Base-by-base conservation (phyloP, 1,140 invertebrate species). In the Telenomus remus region DNA sequence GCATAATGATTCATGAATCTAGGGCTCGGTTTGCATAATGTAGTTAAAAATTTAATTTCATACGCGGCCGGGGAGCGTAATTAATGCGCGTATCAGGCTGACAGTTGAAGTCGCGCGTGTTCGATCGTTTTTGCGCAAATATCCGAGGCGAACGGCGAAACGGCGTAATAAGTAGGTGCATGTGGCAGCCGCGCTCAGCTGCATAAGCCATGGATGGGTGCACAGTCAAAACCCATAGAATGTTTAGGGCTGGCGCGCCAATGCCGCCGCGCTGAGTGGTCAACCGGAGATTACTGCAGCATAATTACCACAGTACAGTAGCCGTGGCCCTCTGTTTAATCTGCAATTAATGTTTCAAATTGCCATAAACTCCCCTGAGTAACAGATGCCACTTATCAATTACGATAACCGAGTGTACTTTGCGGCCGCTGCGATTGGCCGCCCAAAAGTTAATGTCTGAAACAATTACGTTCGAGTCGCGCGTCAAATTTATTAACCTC, bases 321-420 rank as follows among this genome's bases (percentile, higher is more conserved):
- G 78, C 77, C 55, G 69, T 79, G 73, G 78, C 76, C 64, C 80
- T 81, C 79, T 82, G 84, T 83, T 87, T 86, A 87, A 86, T 86
- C 83, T 84, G 85, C 85, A 86, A 86, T 86, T 86, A 86, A 86
- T 86, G 83, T 84, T 85, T 84, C 82, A 79, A 85, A 86, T 86
- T 86, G 85, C 84, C 83, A 81, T 82, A 81, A 85, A 83, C 82
- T 76, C 73, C 82, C 64, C 65, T 64, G 74, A 80, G 81, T 81
- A 83, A 84, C 81, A 80, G 81, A 85, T 84, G 81, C 79, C 83
- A 84, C 84, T 85, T 85, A 85, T 85, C 84, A 85, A 82, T 81
- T 76, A 76, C 72, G 79, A 75, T 69, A 72, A 78, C 72, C 63
- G 56, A 53, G 72, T 69, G 64, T 71, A 70, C 61, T 66, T 65